Base-by-base conservation (phyloP, 2,113 vertebrate genomes). In the Mormyrus lacerda region DNA sequence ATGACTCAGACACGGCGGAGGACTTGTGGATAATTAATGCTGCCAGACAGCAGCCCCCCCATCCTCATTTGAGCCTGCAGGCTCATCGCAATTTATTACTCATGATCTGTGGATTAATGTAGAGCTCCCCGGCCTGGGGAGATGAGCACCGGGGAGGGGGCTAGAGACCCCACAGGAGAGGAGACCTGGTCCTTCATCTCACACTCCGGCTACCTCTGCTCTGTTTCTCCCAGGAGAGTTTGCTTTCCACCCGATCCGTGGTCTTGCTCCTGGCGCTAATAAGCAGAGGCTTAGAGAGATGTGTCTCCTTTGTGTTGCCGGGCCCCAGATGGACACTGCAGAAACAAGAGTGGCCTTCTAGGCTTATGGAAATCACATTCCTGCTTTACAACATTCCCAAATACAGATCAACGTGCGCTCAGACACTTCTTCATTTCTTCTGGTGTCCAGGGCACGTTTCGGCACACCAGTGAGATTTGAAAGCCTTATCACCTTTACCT, bases 11-110 rank as follows among this genome's bases (percentile, higher is more conserved):
- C 88, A 31, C 10, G 85, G 86, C 31, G 91, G 86, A 87, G 79
- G 2, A 50, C 89, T 84, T 31, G 79, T 53, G 84, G 90, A 90
- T 94, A 92, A 93, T 94, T 92, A 92, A 88, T 42, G 90, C 45
- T 58, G 39, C 19, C 82, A 24, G 82, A 84, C 82, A 84, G 42
- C 82, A 82, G 35, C 35, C 82, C 44, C 35, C 44, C 39, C 89
- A 50, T 61, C 79, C 82, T 88, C 48, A 31, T 58, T 2, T 7
- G 82, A 53, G 87, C 91, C 89, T 84, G 1, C 11, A 87, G 44
- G 87, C 73, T 35, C 27, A 79, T 42, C 15, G 73, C 35, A 88
- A 73, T 88, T 88, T 65, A 88, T 58, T 69, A 48, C n/a, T 73
- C n/a, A 27, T 73, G 87, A 73, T 69, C 87, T 65, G 42, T 84